Evolutionary conservation across 1,140 invertebrate genomes (phyloP).

Genomic region (Physella acuta): DNA sequence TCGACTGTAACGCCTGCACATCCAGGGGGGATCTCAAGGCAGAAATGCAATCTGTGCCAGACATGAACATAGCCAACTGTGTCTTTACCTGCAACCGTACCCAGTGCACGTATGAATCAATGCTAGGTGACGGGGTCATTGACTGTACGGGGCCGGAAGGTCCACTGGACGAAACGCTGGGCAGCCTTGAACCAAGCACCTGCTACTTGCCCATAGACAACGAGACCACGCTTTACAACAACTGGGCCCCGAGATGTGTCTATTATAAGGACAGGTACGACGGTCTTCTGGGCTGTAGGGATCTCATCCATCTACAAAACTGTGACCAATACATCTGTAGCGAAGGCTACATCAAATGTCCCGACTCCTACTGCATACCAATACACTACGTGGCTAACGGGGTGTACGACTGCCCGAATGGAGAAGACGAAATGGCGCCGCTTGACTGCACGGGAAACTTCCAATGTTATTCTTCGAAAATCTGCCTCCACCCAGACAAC

Average conservation of each 20-base stretch:
- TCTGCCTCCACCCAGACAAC: constrained; percentile 14
- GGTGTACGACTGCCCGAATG: constrained; percentile 6
- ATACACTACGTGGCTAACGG: constrained; percentile 8
- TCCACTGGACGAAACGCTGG: constrained; percentile 4
- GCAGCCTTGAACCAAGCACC: not conserved
- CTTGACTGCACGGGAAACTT: constrained; percentile 4
- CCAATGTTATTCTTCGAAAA: not conserved
- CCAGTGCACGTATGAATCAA: not conserved
- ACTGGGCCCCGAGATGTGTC: constrained; percentile 18
- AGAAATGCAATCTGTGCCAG: constrained; percentile 5
- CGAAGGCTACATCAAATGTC: constrained; percentile 18
- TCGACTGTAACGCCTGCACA: constrained; percentile 15
- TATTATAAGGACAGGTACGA: constrained; percentile 20
- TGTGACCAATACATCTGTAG: constrained; percentile 7
- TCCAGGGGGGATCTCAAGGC: not conserved
- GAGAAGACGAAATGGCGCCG: constrained; percentile 10
- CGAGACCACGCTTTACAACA: not conserved
- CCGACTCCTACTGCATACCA: constrained; percentile 1
- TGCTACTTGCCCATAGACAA: not conserved
- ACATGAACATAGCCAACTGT: constrained; percentile 4
- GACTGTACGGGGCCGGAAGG: constrained; percentile 18
- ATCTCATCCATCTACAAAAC: constrained; percentile 7
- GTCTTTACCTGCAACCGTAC: constrained; percentile 13
- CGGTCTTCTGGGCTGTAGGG: constrained; percentile 1
- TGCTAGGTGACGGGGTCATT: constrained; percentile 3